Percentiles rank a stretch among this genome's conserved stretches.
These are phyloP conservation scores for Mola mola DNA, from an alignment of 2,113 vertebrate species.

Conservation along the genomic window DNA sequence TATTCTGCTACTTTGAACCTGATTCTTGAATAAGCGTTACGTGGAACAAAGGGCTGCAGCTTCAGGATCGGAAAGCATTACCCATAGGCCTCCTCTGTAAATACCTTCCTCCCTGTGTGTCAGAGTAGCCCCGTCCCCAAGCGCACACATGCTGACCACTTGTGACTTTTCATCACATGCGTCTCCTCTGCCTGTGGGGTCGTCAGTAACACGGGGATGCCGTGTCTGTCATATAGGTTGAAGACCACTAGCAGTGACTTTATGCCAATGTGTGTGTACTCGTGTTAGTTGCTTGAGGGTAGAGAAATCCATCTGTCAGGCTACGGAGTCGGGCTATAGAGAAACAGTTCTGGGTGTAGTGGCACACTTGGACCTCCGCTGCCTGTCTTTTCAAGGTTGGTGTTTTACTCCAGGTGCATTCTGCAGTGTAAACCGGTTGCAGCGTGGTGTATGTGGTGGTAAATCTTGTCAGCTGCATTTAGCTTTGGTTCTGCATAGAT, in stretches of 20 bases:
- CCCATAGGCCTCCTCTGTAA: constrained; percentile 40
- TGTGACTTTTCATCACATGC: constrained; percentile 78
- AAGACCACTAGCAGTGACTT: constrained; percentile 42
- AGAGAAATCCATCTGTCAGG: constrained; percentile 22
- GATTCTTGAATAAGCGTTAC: neutral
- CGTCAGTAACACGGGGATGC: constrained; percentile 39
- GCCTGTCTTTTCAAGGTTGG: constrained; percentile 57
- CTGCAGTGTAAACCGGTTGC: neutral
- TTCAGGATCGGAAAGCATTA: constrained; percentile 8
- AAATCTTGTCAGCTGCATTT: constrained; percentile 24
- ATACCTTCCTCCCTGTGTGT: constrained; percentile 23
- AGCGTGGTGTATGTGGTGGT: neutral
- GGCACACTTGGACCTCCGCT: constrained; percentile 36
- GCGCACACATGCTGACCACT: constrained; percentile 63
- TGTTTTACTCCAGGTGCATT: constrained; percentile 35
- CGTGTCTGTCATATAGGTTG: constrained; percentile 18
- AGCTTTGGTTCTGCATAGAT: neutral
- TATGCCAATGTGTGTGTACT: constrained; percentile 42
- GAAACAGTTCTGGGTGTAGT: constrained; percentile 11
- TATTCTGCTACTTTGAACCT: constrained; percentile 14
- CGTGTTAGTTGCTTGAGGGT: constrained; percentile 31
- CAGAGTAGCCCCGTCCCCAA: neutral
- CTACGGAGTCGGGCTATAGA: constrained; percentile 48
- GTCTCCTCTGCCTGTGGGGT: constrained; percentile 43
- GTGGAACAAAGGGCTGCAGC: neutral